Conservation (phyloP, 2,888 invertebrate genomes). For the Melanophora roralis region DNA sequence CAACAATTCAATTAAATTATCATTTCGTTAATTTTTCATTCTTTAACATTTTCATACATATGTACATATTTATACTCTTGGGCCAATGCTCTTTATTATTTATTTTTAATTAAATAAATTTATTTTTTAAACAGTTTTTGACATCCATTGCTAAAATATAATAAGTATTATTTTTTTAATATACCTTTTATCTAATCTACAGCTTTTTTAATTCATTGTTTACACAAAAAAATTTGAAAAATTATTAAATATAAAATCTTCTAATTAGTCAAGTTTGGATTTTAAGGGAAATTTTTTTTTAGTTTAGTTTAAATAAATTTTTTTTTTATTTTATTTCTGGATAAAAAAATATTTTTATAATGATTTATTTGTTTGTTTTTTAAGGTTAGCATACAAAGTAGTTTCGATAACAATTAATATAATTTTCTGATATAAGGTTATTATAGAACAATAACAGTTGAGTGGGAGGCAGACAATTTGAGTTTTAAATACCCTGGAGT, state of each 20-base stretch:
- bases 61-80: no score
- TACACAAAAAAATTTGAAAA: conserved; percentile 49
- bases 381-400: conserved; percentile 40
- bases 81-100: conserved; percentile 5
- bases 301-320: neutral
- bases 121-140: conserved; percentile 2
- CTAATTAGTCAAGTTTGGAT: conserved; percentile 9
- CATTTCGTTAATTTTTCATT: neutral
- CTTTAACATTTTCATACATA: neutral
- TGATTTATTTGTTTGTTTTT: conserved; percentile 9
- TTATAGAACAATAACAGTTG: conserved; percentile 20
- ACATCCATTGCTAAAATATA: conserved; percentile 59
- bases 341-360: conserved; percentile 14
- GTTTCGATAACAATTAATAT: conserved; percentile 50
- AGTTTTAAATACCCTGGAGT: neutral
- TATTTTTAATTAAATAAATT: conserved; percentile 15
- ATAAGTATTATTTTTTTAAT: conserved; percentile 23
- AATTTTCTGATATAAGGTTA: conserved; percentile 53
- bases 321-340: neutral
- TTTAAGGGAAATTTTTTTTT: conserved; percentile 23
- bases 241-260: conserved; percentile 44
- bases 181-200: conserved; percentile 37
- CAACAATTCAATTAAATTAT: conserved; percentile 34
- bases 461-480: neutral
- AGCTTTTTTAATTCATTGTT: conserved; percentile 49